Base-by-base conservation (phyloP, 2,888 invertebrate genomes). In the Phortica magna region DNA sequence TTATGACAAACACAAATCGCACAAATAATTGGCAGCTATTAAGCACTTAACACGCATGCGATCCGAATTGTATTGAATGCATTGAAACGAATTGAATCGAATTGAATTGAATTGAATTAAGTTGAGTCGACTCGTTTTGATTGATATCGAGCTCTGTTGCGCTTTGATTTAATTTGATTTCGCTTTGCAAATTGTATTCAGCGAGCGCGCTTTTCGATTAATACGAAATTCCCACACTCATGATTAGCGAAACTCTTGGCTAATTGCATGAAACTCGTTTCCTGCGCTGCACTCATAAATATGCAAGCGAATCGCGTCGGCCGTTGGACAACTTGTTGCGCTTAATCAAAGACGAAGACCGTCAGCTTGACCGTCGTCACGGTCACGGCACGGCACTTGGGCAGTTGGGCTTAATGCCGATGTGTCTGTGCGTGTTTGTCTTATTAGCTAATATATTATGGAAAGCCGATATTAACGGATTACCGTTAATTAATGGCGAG, bases 11-110 rank as follows among this genome's bases (percentile, higher is more conserved):
- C 67, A 67, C 67, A 67, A 71, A 71, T 71, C 55, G 61, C 17
- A 67, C 67, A 53, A 71, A 71, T 71, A 71, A 71, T 71, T 71
- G 70, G 70, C 70, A 71, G 39, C 70, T 55, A 71, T 71, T 55
- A 71, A 71, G 53, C 70, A 71, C 39, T 71, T 71, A 53, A 71
- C 70, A 71, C 70, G 70, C 55, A 43, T 31, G 39, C 59, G 17
- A n/a, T 59, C 12, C 65, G 39, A 65, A 39, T 65, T 59, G 59
- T 12, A 17, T 59, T 59, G 17, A 19, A 17, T 59, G 39, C 39
- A 39, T 65, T 59, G 59, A 59, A 17, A 12, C n/a, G 4, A 19
- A 4, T 59, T 42, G n/a, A 41, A 6, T 67, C 39, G 42, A 67
- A n/a, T 41, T 17, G 7, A 17, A n/a, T 67, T 17, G 14, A 67